Percentiles rank a stretch among this genome's conserved stretches.
Evolutionary conservation across 37 sponge, comb jelly and placozoan genomes (phyloP).

Genomic region (Eunapius fragilis): DNA sequence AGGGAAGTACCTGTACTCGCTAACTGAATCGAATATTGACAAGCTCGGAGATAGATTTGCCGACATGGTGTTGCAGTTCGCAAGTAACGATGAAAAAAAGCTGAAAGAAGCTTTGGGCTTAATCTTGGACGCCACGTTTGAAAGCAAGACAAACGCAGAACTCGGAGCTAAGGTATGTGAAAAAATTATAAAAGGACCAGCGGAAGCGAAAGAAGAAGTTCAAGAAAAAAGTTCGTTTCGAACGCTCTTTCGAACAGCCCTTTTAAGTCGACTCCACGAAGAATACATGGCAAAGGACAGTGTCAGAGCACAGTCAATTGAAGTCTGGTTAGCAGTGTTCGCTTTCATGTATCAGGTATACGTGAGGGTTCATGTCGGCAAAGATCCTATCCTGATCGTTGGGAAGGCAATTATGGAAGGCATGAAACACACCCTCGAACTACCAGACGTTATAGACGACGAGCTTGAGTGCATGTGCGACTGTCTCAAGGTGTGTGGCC

Average conservation of each 20-base stretch:
- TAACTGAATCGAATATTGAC: conserved; percentile 33
- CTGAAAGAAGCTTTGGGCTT: conserved; percentile 39
- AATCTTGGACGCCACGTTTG: conserved; percentile 46
- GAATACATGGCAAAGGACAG: conserved; percentile 50
- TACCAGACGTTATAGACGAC: conserved; percentile 54
- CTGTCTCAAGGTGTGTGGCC: conserved; percentile 55
- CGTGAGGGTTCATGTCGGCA: conserved; percentile 6
- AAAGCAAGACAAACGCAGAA: conserved; percentile 19
- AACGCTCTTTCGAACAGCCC: conserved; percentile 15
- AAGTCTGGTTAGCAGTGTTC: conserved; percentile 72
- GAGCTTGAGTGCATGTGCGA: conserved; percentile 75
- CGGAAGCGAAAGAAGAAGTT: background rate
- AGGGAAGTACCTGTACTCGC: conserved; percentile 5
- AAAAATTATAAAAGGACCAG: conserved; percentile 8
- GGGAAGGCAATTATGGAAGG: conserved; percentile 47
- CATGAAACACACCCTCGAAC: conserved; percentile 26
- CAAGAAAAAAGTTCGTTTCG: conserved; percentile 5
- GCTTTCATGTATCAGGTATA: conserved; percentile 60
- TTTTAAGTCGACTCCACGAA: conserved; percentile 33
- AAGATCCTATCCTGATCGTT: conserved; percentile 17
- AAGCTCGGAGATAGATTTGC: conserved; percentile 58
- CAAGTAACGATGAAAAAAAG: conserved; percentile 13
- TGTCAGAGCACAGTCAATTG: conserved; percentile 59
- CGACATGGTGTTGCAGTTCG: conserved; percentile 56
- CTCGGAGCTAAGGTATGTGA: conserved; percentile 65